Evolutionary conservation across 2,113 vertebrate genomes (phyloP), one percentile per base, ranked within the genome.

Genomic region (Pantherophis guttatus): DNA sequence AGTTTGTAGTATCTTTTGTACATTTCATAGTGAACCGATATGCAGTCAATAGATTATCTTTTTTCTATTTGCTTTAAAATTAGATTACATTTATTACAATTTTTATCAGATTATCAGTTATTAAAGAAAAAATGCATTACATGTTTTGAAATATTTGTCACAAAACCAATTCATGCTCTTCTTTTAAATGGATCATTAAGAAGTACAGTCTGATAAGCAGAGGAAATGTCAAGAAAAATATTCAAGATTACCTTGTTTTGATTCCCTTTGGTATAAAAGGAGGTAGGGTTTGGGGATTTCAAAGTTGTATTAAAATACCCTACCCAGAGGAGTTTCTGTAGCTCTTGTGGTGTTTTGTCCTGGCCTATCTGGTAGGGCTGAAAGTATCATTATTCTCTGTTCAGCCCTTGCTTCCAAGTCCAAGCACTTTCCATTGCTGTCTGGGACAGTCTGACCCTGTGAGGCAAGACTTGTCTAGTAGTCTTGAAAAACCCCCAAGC

Each of bases 111-210:
- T 94, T 89, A 26, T 85, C 92, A 91, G 8, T 57, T 24, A 15
- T 86, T 33, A 62, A 59, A 93, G 48, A 62, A n/a, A 11, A 89
- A 93, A 91, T 91, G 48, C 0, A 55, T 48, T 91, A 50, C 89
- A 44, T 86, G 55, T 94, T 93, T 93, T 86, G 91, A 95, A 93
- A 87, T 81, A 85, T 91, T 91, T 85, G 19, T 85, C 2, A 8
- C 29, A 52, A 62, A 87, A 52, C 39, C 19, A 48, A 26, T 57
- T 91, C 48, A 23, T 8, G 26, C 19, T 50, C 12, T 9, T 44
- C 55, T 50, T 48, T 33, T 23, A 90, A 90, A 33, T 5, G 33
- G 15, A 8, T 81, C 15, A 39, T 75, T 75, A 75, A 33, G 70
- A 75, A 75, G 7, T 39, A 8, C 70, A 81, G 17, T 44, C 70